phyloP scores from a whole-genome alignment of 2,113 vertebrate species.

The Heterochromis multidens region DNA sequence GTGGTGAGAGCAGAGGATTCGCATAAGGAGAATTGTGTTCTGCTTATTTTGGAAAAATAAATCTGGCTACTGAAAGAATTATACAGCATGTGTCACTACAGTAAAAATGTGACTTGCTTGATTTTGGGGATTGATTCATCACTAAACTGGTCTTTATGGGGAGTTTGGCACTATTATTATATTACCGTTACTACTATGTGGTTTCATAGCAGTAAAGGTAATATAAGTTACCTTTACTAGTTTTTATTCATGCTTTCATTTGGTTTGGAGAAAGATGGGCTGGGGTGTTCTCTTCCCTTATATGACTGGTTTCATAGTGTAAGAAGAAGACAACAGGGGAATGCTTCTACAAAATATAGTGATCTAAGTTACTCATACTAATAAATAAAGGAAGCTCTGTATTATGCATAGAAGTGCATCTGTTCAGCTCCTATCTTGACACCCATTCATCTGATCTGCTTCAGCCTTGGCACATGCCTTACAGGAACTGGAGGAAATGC shows the following conservation, averaged over 20 bases:
- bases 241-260: constrained; percentile 37
- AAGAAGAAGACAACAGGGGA: background rate
- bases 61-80: constrained; percentile 31
- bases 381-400: background rate
- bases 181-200: background rate
- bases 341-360: background rate
- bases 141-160: constrained; percentile 1
- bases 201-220: background rate
- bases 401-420: background rate
- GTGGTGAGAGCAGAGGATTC: background rate
- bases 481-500: background rate
- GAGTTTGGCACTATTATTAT: background rate
- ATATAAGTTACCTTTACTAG: background rate
- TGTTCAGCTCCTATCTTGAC: background rate
- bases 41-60: constrained; percentile 49
- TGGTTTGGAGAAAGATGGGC: constrained; percentile 8
- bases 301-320: constrained; percentile 3
- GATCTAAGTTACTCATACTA: background rate
- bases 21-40: constrained; percentile 27
- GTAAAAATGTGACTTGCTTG: constrained; percentile 18
- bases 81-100: background rate
- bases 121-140: constrained; percentile 17
- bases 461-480: background rate
- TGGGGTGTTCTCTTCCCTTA: constrained; percentile 4
- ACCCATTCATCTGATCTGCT: background rate